phyloP scores from a whole-genome alignment of 2,113 vertebrate species.

The Nycticorax nycticorax region DNA sequence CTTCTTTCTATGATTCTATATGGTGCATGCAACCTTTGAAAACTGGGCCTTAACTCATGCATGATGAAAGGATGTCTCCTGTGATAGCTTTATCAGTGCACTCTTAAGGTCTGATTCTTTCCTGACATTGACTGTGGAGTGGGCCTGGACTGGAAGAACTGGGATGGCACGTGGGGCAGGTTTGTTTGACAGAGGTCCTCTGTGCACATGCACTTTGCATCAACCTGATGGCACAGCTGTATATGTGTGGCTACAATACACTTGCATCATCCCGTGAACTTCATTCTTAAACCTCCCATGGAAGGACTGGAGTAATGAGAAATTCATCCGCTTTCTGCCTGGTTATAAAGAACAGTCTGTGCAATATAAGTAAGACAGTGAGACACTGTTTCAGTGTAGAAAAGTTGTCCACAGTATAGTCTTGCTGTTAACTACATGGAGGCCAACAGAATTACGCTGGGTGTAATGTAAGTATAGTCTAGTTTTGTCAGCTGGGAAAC shows the following conservation, averaged over 20 bases:
- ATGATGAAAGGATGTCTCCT: neutral
- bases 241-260: neutral
- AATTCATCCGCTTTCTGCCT: neutral
- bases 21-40: neutral
- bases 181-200: neutral
- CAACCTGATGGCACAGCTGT: neutral
- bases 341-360: neutral
- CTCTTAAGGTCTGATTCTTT: neutral
- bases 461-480: neutral
- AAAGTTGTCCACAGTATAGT: neutral
- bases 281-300: neutral
- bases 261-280: neutral
- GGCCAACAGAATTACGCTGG: neutral
- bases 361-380: neutral
- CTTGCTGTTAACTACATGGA: neutral
- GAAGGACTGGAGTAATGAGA: neutral
- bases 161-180: too few relatives aligned
- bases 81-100: neutral
- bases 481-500: neutral
- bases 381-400: neutral
- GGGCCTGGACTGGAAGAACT: neutral
- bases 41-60: neutral
- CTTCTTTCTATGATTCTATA: neutral
- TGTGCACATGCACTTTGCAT: neutral
- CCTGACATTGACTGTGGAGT: neutral